Base-by-base conservation (phyloP, 2,888 invertebrate genomes). In the Scaptomyza parva region DNA sequence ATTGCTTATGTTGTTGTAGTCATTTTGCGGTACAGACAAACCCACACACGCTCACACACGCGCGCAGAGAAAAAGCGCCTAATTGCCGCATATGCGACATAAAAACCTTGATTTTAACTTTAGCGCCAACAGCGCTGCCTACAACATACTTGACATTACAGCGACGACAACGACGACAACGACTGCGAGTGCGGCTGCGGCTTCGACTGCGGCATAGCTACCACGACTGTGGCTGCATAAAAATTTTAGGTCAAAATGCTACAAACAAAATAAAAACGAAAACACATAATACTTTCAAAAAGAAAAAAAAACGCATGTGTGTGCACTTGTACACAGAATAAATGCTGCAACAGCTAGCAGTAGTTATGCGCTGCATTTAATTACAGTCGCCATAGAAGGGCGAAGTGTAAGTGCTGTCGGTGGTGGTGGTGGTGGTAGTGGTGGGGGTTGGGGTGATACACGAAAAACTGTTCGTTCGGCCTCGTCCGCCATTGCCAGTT, bases 171-270 rank as follows among this genome's bases (percentile, higher is more conserved):
- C 45, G 28, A 9, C 45, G 11, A 17, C 45, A 7, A 17, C 8
- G 70, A 58, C 71, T 26, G 48, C 64, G 55, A 37, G 47, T 0
- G 11, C 9, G 17, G 17, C 37, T 82, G 71, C 70, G 63, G 69
- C 45, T n/a, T n/a, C n/a, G 72, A 54, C 76, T 43, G 54, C 48
- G 30, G 47, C 47, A 18, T n/a, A 63, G 72, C 70, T 35, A 43
- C 71, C 43, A 24, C 22, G 40, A 40, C 58, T 30, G 57, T 52
- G 66, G 48, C 65, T 55, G 68, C 61, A 17, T 3, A 62, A 48
- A 71, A 52, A 76, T 84, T 84, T 84, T 84, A 81, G 87, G 88
- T 84, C 88, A 88, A 87, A 87, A 87, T 70, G 70, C 75, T 88
- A 50, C 48, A 78, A 61, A 67, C 50, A 52, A 68, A 40, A 64